A percentile compares a stretch with the other conserved stretches of the same genome.
Conservation (phyloP, 1,140 invertebrate genomes). For the Dendrolimus kikuchii region DNA sequence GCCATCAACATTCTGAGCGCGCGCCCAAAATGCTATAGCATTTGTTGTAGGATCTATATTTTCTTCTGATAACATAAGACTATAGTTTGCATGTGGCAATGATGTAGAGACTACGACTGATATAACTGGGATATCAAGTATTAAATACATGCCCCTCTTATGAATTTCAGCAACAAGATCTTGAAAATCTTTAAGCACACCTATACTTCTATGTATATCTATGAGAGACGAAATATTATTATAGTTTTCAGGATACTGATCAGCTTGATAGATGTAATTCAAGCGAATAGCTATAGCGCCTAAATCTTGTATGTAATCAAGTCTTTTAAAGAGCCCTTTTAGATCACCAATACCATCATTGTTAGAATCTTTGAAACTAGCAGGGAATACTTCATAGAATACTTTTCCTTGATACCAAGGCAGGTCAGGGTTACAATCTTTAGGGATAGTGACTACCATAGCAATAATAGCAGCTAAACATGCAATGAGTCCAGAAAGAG, state of each 20-base stretch:
- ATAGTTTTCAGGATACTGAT: conserved; percentile 81
- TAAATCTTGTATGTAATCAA: conserved; percentile 79
- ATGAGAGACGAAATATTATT: conserved; percentile 76
- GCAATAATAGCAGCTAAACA: conserved; percentile 80
- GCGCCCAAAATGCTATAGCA: conserved; percentile 77
- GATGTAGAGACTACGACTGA: conserved; percentile 70
- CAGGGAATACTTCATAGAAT: conserved; percentile 88
- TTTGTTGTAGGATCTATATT: conserved; percentile 58
- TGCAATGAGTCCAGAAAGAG: conserved; percentile 78
- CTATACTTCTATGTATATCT: conserved; percentile 76
- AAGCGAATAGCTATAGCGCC: conserved; percentile 79
- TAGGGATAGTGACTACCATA: conserved; percentile 80
- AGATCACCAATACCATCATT: conserved; percentile 84
- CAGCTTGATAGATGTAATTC: conserved; percentile 82
- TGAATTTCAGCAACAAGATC: conserved; percentile 76
- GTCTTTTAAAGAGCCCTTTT: conserved; percentile 76
- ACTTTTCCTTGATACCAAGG: conserved; percentile 87
- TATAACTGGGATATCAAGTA: conserved; percentile 83
- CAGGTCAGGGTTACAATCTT: conserved; percentile 77
- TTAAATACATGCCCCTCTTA: conserved; percentile 77
- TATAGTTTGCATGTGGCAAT: conserved; percentile 23
- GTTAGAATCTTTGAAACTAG: conserved; percentile 85
- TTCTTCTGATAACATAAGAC: conserved; percentile 30
- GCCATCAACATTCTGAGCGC: conserved; percentile 79
- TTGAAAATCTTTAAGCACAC: conserved; percentile 77